Conservation (phyloP, 2,113 vertebrate genomes). For the Pungitius pungitius region DNA sequence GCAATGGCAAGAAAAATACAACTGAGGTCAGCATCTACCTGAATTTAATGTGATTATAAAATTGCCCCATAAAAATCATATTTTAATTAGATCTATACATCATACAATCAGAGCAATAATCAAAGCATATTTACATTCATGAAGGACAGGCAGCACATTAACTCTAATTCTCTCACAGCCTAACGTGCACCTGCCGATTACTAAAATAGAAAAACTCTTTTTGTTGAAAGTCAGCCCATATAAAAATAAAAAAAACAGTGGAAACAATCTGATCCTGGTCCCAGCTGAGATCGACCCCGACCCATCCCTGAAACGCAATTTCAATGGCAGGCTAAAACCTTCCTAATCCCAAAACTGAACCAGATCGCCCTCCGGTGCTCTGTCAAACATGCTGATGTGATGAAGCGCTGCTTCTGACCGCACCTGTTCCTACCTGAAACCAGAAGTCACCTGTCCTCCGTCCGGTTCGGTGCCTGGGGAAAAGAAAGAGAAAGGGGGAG, state of each 20-base stretch:
- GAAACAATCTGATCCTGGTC: constrained; percentile 27
- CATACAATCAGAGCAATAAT: background rate
- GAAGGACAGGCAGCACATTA: background rate
- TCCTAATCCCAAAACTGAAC: constrained; percentile 53
- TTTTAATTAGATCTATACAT: background rate
- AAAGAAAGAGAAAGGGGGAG: constrained; percentile 4
- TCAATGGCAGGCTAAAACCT: constrained; percentile 61
- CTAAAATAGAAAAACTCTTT: background rate
- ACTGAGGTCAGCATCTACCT: background rate
- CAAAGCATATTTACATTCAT: background rate
- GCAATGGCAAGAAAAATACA: background rate
- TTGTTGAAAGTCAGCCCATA: constrained; percentile 3
- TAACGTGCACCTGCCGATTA: too few relatives aligned
- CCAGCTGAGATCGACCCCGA: constrained; percentile 32
- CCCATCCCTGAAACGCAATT: constrained; percentile 37
- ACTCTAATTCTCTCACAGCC: background rate
- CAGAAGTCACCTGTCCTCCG: constrained; percentile 35
- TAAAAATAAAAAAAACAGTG: constrained; percentile 27
- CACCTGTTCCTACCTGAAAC: constrained; percentile 56
- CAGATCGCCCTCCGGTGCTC: constrained; percentile 24
- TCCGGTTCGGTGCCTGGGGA: constrained; percentile 16
- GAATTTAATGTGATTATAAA: background rate
- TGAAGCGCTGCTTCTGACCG: background rate
- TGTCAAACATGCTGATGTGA: constrained; percentile 47
- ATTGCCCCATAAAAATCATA: background rate